These are phyloP conservation scores for Cynaeus angustus DNA, from an alignment of 2,888 invertebrate genomes.

Conservation along the genomic window DNA sequence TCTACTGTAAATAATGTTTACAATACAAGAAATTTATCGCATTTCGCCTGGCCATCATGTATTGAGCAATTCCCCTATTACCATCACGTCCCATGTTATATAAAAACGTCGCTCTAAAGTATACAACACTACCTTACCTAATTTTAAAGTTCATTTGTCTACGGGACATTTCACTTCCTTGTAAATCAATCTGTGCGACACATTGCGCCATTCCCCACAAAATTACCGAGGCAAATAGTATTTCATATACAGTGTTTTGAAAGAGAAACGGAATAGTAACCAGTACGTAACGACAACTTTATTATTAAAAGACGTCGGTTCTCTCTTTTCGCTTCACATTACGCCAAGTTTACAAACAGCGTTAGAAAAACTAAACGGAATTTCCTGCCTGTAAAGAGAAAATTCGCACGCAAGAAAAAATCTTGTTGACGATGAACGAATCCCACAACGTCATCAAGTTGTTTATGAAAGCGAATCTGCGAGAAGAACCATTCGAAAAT, in stretches of 20 bases:
- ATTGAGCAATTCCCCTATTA: slow-evolving; percentile 8
- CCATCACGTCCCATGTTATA: slow-evolving; percentile 32
- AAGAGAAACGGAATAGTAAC: slow-evolving; percentile 38
- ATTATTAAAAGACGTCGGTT: background rate
- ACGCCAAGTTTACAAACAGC: background rate
- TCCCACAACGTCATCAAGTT: slow-evolving; percentile 35
- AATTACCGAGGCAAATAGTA: slow-evolving; percentile 38
- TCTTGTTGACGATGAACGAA: background rate
- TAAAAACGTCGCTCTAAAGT: slow-evolving; percentile 17
- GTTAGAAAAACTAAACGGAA: background rate
- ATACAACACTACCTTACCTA: slow-evolving; percentile 38
- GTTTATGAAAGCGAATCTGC: slow-evolving; percentile 42
- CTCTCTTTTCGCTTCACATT: slow-evolving; percentile 17
- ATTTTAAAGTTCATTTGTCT: slow-evolving; percentile 48
- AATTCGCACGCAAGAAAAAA: slow-evolving; percentile 10
- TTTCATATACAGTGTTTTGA: slow-evolving; percentile 33
- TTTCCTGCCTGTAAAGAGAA: slow-evolving; percentile 14
- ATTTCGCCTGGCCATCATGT: no score
- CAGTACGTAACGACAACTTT: slow-evolving; percentile 26
- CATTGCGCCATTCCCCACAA: slow-evolving; percentile 43
- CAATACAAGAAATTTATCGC: no score
- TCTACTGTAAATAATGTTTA: no score
- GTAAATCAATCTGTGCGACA: slow-evolving; percentile 44
- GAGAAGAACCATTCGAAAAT: slow-evolving; percentile 35
- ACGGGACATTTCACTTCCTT: slow-evolving; percentile 46